A percentile compares a stretch with the other conserved stretches of the same genome.
phyloP scores from a whole-genome alignment of 2,113 vertebrate species.

The Esox niger region DNA sequence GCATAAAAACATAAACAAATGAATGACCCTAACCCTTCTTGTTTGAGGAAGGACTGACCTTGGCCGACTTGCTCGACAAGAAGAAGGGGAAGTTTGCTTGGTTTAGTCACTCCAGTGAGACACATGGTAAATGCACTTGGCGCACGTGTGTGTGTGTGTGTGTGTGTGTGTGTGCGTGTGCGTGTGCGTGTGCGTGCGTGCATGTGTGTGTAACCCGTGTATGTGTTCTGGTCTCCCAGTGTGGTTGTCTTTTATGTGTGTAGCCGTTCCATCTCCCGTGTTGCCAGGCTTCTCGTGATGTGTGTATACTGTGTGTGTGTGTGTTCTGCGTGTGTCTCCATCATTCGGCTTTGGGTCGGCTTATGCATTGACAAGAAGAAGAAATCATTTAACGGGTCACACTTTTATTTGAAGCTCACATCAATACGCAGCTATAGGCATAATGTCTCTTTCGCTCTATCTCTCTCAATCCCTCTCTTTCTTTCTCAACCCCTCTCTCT shows the following conservation, averaged over 20 bases:
- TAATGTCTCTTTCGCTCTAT: no score
- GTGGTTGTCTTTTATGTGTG: conserved; percentile 2
- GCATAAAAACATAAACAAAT: conserved; percentile 70
- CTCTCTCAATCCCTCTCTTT: no score
- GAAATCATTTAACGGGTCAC: no score
- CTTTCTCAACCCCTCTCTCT: no score
- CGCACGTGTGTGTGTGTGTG: conserved; percentile 20
- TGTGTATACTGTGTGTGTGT: conserved; percentile 1
- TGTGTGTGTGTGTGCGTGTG: conserved; percentile 6
- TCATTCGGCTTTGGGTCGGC: not conserved
- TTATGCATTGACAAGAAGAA: no score
- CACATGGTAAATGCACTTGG: conserved; percentile 73
- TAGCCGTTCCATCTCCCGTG: no score
- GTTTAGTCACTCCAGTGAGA: conserved; percentile 82
- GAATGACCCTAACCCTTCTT: conserved; percentile 35
- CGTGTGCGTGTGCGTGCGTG: not conserved
- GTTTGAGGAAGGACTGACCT: conserved; percentile 65
- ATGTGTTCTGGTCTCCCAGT: conserved; percentile 7
- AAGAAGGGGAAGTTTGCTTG: conserved; percentile 82
- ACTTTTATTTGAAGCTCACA: no score
- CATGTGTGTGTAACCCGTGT: not conserved
- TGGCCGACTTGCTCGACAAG: conserved; percentile 74
- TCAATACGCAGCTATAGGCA: no score
- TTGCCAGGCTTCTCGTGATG: conserved; percentile 9
- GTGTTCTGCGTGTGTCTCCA: conserved; percentile 2